Evolutionary conservation across 2,113 vertebrate species (phyloP), one percentile per base, ranked within the genome.

Genomic region (Poicephalus meyeri): DNA sequence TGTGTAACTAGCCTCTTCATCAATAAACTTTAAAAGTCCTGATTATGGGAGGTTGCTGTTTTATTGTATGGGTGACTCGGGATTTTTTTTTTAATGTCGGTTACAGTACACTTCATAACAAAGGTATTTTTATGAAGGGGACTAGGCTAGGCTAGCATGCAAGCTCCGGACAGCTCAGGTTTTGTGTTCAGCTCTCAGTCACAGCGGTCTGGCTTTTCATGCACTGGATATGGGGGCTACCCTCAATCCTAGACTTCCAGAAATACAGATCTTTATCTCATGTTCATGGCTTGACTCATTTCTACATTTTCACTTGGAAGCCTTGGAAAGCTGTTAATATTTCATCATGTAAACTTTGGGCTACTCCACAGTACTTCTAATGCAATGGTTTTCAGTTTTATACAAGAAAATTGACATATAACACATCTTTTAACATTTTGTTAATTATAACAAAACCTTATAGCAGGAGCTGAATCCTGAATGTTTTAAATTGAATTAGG

Each of bases 61-160:
- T 90, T 97, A 52, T 46, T 80, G 50, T 76, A 63, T 86, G 70
- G 93, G 42, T n/a, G 72, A 91, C 71, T 96, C 66, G 81, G 82
- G 91, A 20, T 91, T 97, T 96, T 97, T 96, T 97, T 93, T 80
- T 96, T 89, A 37, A 87, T 93, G 95, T 95, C 80, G 93, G 85
- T 97, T 85, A 81, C 71, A 70, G 91, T 96, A 92, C 80, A 93
- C 68, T 96, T 96, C 85, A 89, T 94, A 81, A 96, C 80, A 89
- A 79, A 56, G 1, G 28, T 42, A 2, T 61, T 88, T 79, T 71
- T 79, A 12, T 42, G 25, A 78, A 41, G 21, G 25, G 2, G 14
- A 11, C 23, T 52, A 66, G 12, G 6, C 8, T 70, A 82, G 13
- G 31, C 52, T 49, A 52, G 35, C 17, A 26, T 49, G 37, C 16